These are phyloP conservation scores for Fragum sueziense DNA, from an alignment of 2,888 invertebrate species.

Conservation along the genomic window DNA sequence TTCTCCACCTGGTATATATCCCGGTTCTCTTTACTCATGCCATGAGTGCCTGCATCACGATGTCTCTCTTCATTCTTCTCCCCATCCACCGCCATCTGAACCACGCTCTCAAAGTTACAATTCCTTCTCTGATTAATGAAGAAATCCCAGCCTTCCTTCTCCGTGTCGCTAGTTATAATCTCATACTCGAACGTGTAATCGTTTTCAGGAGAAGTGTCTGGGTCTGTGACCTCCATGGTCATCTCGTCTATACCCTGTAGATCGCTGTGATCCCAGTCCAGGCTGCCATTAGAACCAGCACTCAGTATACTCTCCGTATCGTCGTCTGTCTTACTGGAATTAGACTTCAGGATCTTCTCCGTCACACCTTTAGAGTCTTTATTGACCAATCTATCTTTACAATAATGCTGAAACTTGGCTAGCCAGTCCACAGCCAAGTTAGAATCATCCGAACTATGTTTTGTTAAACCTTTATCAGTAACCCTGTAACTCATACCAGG, in stretches of 20 bases:
- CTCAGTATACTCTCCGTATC: slow-evolving; percentile 64
- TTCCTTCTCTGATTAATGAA: slow-evolving; percentile 73
- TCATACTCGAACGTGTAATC: slow-evolving; percentile 73
- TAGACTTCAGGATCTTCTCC: slow-evolving; percentile 58
- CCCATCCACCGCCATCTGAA: slow-evolving; percentile 64
- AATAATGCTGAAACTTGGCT: slow-evolving; percentile 74
- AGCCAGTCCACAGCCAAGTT: slow-evolving; percentile 70
- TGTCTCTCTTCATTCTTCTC: slow-evolving; percentile 44
- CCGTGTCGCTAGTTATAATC: slow-evolving; percentile 70
- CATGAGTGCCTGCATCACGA: slow-evolving; percentile 30
- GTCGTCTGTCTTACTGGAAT: slow-evolving; percentile 50
- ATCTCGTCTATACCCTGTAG: slow-evolving; percentile 67
- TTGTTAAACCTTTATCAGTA: slow-evolving; percentile 56
- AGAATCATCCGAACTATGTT: slow-evolving; percentile 63
- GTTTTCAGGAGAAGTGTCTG: slow-evolving; percentile 65
- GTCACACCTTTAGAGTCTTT: slow-evolving; percentile 73
- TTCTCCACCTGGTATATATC: slow-evolving; percentile 45
- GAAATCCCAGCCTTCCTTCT: slow-evolving; percentile 74
- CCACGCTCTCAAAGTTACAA: slow-evolving; percentile 70
- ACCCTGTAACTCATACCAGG: slow-evolving; percentile 66
- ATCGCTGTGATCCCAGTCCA: slow-evolving; percentile 69
- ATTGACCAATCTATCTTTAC: slow-evolving; percentile 71
- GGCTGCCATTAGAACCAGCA: slow-evolving; percentile 58
- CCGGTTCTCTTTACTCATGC: slow-evolving; percentile 38
- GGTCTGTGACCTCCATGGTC: slow-evolving; percentile 59